phyloP scores from a whole-genome alignment of 1,140 invertebrate species.

The Drusus annulatus region DNA sequence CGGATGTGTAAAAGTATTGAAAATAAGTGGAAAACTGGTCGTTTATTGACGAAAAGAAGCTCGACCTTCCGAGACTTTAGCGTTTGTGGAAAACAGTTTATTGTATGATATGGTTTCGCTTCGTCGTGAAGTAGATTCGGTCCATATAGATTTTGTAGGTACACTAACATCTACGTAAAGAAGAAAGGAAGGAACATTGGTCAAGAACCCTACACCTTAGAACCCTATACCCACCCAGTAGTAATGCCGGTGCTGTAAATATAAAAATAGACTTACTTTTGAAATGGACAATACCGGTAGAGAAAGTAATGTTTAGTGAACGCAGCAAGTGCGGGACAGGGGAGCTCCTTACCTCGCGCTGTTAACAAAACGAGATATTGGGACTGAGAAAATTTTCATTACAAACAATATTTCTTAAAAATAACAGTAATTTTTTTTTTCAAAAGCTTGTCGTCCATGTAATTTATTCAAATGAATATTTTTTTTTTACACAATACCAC shows the following conservation, averaged over 20 bases:
- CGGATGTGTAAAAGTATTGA: too few relatives aligned
- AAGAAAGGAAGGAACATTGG: neutral
- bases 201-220: slow-evolving; percentile 13
- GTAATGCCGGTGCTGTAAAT: slow-evolving; percentile 31
- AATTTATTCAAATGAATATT: too few relatives aligned
- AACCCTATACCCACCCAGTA: neutral
- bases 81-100: too few relatives aligned
- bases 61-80: too few relatives aligned
- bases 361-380: slow-evolving; percentile 31
- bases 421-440: neutral
- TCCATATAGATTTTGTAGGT: too few relatives aligned
- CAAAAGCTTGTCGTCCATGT: too few relatives aligned
- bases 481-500: too few relatives aligned
- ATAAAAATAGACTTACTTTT: slow-evolving; percentile 37
- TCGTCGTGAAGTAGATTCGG: too few relatives aligned
- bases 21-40: too few relatives aligned
- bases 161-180: too few relatives aligned
- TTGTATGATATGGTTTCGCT: too few relatives aligned
- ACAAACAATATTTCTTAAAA: neutral
- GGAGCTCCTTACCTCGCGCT: slow-evolving; percentile 39
- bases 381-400: slow-evolving; percentile 28
- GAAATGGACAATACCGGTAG: slow-evolving; percentile 26
- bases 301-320: slow-evolving; percentile 9
- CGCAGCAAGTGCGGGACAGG: slow-evolving; percentile 12
- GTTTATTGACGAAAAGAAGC: too few relatives aligned